Percentiles rank a stretch among this genome's conserved stretches.
Evolutionary conservation across 2,888 invertebrate species (phyloP).

Genomic region (Aphodius sticticus): DNA sequence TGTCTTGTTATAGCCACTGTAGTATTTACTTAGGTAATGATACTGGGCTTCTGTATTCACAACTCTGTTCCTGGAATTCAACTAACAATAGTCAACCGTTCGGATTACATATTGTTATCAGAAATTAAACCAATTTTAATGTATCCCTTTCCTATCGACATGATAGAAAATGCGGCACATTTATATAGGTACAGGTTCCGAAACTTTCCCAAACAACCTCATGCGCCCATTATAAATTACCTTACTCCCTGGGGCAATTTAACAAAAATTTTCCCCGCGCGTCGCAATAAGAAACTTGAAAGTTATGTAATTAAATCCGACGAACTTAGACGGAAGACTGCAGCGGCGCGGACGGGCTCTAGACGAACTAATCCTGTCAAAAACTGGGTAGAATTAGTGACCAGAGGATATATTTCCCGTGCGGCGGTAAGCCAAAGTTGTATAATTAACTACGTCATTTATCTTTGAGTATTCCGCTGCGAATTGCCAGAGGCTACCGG

Average conservation of each 20-base stretch:
- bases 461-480: neutral
- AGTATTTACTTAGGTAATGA: too few species aligned
- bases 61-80: too few species aligned
- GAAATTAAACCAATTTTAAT: too few species aligned
- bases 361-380: slow-evolving; percentile 4
- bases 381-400: neutral
- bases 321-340: neutral
- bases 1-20: too few species aligned
- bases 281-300: neutral
- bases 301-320: neutral
- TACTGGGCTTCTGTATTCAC: too few species aligned
- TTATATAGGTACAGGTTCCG: too few species aligned
- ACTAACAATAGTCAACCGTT: too few species aligned
- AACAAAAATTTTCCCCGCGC: neutral
- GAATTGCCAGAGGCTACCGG: neutral
- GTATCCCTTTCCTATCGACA: too few species aligned
- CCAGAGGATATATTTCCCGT: neutral
- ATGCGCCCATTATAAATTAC: neutral
- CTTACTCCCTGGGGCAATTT: neutral
- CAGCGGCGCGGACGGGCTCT: neutral
- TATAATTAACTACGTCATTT: neutral
- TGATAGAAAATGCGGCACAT: too few species aligned
- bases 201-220: neutral
- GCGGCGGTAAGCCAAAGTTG: neutral
- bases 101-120: too few species aligned